These are phyloP conservation scores for Lumbricus terrestris DNA, from an alignment of 2,888 invertebrate species.

Conservation along the genomic window DNA sequence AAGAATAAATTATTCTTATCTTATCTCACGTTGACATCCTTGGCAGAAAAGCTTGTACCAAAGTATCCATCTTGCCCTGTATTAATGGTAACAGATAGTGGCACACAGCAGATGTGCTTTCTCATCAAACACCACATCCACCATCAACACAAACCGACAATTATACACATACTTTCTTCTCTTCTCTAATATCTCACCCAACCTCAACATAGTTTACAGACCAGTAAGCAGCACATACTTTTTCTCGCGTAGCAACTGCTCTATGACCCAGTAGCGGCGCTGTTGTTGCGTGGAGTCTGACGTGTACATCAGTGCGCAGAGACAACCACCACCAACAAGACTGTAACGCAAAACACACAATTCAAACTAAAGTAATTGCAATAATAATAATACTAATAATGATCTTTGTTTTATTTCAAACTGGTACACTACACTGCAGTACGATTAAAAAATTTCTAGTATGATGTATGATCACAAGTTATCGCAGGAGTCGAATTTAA, in stretches of 20 bases:
- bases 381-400: too few relatives aligned
- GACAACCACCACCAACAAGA: neutral
- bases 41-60: neutral
- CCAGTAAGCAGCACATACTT: neutral
- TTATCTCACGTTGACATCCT: neutral
- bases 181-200: too few relatives aligned
- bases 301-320: neutral
- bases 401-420: too few relatives aligned
- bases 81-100: neutral
- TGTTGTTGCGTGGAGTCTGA: neutral
- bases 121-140: too few relatives aligned
- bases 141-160: too few relatives aligned
- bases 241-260: neutral
- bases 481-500: too few relatives aligned
- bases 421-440: too few relatives aligned
- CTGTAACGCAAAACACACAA: neutral
- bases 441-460: too few relatives aligned
- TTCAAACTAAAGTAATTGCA: neutral
- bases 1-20: too few relatives aligned
- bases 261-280: neutral
- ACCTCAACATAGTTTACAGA: neutral
- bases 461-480: too few relatives aligned
- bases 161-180: neutral
- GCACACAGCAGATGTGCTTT: too few relatives aligned
- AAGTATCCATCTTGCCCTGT: too few relatives aligned